phyloP scores from a whole-genome alignment of 2,888 invertebrate species.

The Drosophila melanosoma region DNA sequence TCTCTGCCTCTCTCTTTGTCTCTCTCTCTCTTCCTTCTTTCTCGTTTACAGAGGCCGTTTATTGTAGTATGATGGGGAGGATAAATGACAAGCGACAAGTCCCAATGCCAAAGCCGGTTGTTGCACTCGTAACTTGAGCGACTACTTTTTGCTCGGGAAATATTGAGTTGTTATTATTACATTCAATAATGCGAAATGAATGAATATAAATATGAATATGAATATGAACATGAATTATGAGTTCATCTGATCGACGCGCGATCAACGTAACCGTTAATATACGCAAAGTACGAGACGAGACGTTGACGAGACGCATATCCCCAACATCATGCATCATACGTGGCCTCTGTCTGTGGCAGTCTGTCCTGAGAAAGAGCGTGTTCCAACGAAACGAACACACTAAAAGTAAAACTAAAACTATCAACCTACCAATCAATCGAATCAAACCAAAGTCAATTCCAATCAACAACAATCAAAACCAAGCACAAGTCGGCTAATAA shows the following conservation, averaged over 20 bases:
- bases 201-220: slow-evolving; percentile 13
- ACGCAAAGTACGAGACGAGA: slow-evolving; percentile 37
- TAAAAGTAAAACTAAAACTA: background rate
- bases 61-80: slow-evolving; percentile 87
- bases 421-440: slow-evolving; percentile 24
- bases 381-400: slow-evolving; percentile 28
- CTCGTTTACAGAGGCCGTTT: slow-evolving; percentile 92
- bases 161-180: slow-evolving; percentile 3
- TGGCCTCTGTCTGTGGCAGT: slow-evolving; percentile 82
- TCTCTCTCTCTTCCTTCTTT: slow-evolving; percentile 85
- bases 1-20: slow-evolving; percentile 73
- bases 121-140: slow-evolving; percentile 75
- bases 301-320: slow-evolving; percentile 74
- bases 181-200: background rate
- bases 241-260: slow-evolving; percentile 61
- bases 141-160: slow-evolving; percentile 64
- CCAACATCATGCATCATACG: slow-evolving; percentile 85
- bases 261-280: slow-evolving; percentile 48
- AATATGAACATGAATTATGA: slow-evolving; percentile 3
- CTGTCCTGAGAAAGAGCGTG: slow-evolving; percentile 64
- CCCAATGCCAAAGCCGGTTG: slow-evolving; percentile 40
- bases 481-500: slow-evolving; percentile 34
- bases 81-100: slow-evolving; percentile 78
- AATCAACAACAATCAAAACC: slow-evolving; percentile 28
- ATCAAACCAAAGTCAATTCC: slow-evolving; percentile 22